Evolutionary conservation across 2,113 vertebrate genomes (phyloP).

Genomic region (Sturnus vulgaris): DNA sequence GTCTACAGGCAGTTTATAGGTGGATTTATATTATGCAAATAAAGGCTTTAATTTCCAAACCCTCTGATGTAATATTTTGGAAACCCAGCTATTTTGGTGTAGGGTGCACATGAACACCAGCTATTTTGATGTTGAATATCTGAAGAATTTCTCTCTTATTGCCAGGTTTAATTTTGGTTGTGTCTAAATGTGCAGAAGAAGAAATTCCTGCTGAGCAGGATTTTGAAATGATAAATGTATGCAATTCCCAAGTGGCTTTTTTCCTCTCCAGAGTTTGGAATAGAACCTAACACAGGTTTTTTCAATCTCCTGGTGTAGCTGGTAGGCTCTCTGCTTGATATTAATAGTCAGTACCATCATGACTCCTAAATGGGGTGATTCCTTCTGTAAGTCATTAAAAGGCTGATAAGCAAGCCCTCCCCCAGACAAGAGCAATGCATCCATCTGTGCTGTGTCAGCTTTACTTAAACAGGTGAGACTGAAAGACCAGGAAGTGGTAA

Average conservation of each 20-base stretch:
- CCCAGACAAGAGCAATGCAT: background rate
- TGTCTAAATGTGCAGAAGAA: background rate
- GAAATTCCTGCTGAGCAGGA: background rate
- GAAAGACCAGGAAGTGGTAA: background rate
- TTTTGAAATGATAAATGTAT: background rate
- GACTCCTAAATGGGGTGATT: background rate
- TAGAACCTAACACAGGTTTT: background rate
- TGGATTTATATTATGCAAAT: background rate
- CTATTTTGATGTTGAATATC: background rate
- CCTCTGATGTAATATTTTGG: background rate
- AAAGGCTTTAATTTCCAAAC: background rate
- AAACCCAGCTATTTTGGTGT: background rate
- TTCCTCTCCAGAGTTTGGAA: background rate
- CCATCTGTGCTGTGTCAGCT: slow-evolving; percentile 8
- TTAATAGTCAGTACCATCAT: background rate
- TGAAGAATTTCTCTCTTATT: background rate
- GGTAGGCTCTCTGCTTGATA: background rate
- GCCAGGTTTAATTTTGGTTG: background rate
- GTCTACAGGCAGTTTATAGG: background rate
- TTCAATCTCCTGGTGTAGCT: background rate
- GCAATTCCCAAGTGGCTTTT: background rate
- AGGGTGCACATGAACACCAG: background rate
- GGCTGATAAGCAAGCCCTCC: background rate
- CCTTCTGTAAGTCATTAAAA: background rate
- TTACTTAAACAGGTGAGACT: slow-evolving; percentile 39